Base-by-base conservation (phyloP, 2,888 invertebrate species). In the Drosophila leonis region DNA sequence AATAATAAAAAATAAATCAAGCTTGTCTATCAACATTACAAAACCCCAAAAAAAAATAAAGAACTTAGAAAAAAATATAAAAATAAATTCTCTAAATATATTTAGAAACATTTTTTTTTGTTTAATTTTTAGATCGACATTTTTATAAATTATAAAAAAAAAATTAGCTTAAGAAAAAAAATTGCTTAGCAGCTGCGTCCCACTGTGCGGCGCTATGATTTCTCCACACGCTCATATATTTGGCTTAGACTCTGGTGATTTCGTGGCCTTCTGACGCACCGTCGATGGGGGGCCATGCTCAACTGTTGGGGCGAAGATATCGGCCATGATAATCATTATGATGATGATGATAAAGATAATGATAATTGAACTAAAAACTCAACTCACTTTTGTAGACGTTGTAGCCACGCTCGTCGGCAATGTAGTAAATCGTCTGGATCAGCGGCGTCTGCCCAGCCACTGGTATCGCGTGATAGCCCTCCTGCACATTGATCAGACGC, bases 381-480 rank as follows among this genome's bases (percentile, higher is more conserved):
- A 91, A 76, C 82, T 82, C 56, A 91, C 90, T 78, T 42, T 72
- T 81, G 41, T 87, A 76, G 12, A 91, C 85, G 51, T 80, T 82
- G 51, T 81, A 85, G 65, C 91, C 91, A 49, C 80, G 80, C 72
- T 85, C 83, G 59, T 91, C 91, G 52, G 91, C 91, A n/a, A 82
- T 82, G 60, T 90, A 91, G 72, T 85, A 82, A 27, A 83, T 75
- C 15, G 91, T 91, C 52, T 83, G 80, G 48, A 81, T 82, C 54
- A 76, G 69, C 12, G 73, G 65, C 4, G 9, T 54, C 0, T 64
- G 55, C 1, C 90, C 82, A 0, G 79, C 64, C 5, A 88, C 59
- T 5, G 92, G 91, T 55, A 91, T 67, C 0, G 92, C 90, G 12
- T 86, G 80, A 55, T 88, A 92, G 6, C 91, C 91, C 62, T 88